Base-by-base conservation (phyloP, 2,797 vertebrate species). In the Telmatherina bonti region DNA sequence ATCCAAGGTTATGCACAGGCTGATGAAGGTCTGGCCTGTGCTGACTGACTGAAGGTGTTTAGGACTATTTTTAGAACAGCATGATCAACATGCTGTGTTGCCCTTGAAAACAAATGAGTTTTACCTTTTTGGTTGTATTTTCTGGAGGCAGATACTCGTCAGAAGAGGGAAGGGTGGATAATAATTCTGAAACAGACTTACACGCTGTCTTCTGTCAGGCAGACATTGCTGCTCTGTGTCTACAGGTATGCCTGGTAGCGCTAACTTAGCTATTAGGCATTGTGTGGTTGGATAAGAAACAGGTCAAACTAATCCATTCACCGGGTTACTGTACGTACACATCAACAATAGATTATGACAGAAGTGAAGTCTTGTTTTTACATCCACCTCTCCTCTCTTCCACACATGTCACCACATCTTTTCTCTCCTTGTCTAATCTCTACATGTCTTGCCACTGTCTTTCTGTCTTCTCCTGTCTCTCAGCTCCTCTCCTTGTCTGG, bases 1-100 rank as follows among this genome's bases (percentile, higher is more conserved):
- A 59, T 72, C 81, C 89, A 91, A 91, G 89, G 89, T 90, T 88
- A 80, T 69, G 54, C n/a, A 18, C 67, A 27, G 85, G 59, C 72
- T 81, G 82, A 78, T 22, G 20, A 82, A 86, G 67, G 76, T 62
- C 75, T 38, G 69, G 60, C 67, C 67, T 72, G 67, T 63, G 69
- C 81, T 73, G 79, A 81, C 71, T 73, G 81, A 86, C 85, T 70
- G 63, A 85, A 90, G 89, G 83, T 88, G 85, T 85, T 78, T 29
- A 2, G 45, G 62, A 13, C 76, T 88, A 91, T 90, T 89, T 91
- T 90, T 91, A 85, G 81, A 70, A 41, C 38, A n/a, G 54, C 64
- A 76, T 76, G 74, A 85, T 77, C 72, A 74, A 61, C 67, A 67
- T 31, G 47, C 43, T 67, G 61, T 62, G 74, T 68, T 83, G 79